These are phyloP conservation scores for Trachythela sp. DNA, from an alignment of 64 coral and sea anemone genomes.

Conservation along the genomic window DNA sequence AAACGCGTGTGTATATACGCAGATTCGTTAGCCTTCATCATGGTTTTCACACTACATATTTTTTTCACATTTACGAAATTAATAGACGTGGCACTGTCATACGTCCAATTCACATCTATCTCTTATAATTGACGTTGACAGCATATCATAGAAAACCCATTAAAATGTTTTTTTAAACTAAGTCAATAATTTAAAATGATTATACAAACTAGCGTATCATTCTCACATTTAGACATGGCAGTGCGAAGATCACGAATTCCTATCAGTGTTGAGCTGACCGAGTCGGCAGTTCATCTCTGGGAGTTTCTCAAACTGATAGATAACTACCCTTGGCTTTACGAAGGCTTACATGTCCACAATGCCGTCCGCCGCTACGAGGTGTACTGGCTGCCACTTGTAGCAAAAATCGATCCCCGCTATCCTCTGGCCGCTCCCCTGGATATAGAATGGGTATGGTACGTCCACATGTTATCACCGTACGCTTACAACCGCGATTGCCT, in stretches of 20 bases:
- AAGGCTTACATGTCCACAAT: constrained; percentile 36
- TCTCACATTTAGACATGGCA: neutral
- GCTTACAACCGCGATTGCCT: constrained; percentile 41
- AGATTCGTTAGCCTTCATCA: no score
- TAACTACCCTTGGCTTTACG: constrained; percentile 13
- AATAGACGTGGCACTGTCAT: no score
- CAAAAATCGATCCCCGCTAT: neutral
- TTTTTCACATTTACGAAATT: no score
- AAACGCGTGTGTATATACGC: no score
- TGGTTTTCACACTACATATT: no score
- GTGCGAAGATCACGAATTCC: neutral
- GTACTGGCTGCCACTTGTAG: constrained; percentile 55
- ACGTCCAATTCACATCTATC: no score
- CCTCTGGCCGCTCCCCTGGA: constrained; percentile 24
- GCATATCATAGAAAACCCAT: no score
- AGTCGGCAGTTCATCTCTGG: constrained; percentile 27
- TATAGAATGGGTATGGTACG: constrained; percentile 53
- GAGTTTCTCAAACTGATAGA: constrained; percentile 47
- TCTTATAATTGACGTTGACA: no score
- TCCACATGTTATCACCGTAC: constrained; percentile 38
- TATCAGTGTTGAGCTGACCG: constrained; percentile 16
- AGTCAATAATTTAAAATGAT: no score
- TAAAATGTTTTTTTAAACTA: no score
- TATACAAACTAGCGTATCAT: neutral
- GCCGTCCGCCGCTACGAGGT: constrained; percentile 64